Conservation (phyloP, 1,140 invertebrate genomes). For the Agrypnia vestita region DNA sequence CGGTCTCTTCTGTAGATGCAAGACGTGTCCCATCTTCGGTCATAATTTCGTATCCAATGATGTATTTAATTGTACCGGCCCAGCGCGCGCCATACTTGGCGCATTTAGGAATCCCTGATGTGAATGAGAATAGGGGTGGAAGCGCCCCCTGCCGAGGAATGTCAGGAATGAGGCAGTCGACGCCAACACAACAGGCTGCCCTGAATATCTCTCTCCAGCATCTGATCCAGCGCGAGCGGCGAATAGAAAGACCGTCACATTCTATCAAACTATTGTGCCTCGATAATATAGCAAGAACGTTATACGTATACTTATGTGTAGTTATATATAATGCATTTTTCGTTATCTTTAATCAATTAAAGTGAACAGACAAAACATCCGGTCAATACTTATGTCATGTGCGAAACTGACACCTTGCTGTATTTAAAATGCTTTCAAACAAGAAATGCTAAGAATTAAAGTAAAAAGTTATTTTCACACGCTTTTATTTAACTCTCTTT, state of each 20-base stretch:
- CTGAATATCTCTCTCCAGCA: slow-evolving; percentile 49
- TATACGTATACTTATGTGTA: too few species aligned
- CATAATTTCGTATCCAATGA: neutral
- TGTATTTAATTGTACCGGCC: neutral
- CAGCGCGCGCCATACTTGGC: neutral
- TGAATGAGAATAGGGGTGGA: slow-evolving; percentile 15
- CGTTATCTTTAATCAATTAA: too few species aligned
- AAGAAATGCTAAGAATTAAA: too few species aligned
- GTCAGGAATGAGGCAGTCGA: slow-evolving; percentile 48
- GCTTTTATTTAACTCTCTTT: too few species aligned
- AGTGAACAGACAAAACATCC: too few species aligned
- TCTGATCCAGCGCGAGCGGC: slow-evolving; percentile 25
- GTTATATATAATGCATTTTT: too few species aligned
- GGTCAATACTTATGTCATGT: too few species aligned
- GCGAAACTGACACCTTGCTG: too few species aligned
- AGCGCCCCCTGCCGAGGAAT: slow-evolving; percentile 45
- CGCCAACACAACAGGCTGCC: slow-evolving; percentile 50
- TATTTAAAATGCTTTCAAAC: too few species aligned
- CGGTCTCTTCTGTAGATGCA: neutral
- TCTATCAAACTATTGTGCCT: slow-evolving; percentile 18
- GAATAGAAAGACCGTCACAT: slow-evolving; percentile 37
- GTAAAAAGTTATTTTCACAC: too few species aligned
- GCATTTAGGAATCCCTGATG: slow-evolving; percentile 32
- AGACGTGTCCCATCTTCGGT: neutral
- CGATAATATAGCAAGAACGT: neutral